Percentiles rank a stretch among this genome's conserved stretches.
phyloP scores from a whole-genome alignment of 2,797 vertebrate species.

The Anomalospiza imberbis region DNA sequence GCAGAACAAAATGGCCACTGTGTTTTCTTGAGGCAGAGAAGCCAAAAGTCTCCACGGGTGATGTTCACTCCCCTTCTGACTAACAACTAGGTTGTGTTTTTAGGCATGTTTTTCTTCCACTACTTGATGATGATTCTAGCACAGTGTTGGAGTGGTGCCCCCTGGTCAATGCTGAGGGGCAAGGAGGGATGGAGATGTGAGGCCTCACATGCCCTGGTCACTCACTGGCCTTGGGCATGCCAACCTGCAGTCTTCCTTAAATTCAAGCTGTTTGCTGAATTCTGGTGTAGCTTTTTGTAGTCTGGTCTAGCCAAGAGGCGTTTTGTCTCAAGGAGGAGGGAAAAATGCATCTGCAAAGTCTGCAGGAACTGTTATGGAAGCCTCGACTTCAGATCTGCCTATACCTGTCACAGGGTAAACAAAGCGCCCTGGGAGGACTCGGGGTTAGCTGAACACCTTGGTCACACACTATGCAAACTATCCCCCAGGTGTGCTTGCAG shows the following conservation, averaged over 20 bases:
- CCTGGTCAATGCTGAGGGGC: not conserved
- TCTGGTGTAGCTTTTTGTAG: conserved; percentile 64
- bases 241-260: conserved; percentile 40
- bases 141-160: not conserved
- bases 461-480: conserved; percentile 89
- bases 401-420: conserved; percentile 90
- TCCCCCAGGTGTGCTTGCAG: conserved; percentile 89
- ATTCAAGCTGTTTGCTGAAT: conserved; percentile 53
- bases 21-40: not conserved
- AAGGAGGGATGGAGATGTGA: not conserved
- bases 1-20: not conserved
- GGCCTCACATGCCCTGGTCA: conserved; percentile 24
- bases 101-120: not conserved
- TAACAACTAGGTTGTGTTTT: not conserved
- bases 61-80: not conserved
- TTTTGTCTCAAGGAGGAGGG: conserved; percentile 50
- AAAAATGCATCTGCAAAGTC: conserved; percentile 81
- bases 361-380: conserved; percentile 84
- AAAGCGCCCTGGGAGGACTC: conserved; percentile 79
- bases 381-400: conserved; percentile 82
- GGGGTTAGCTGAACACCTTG: conserved; percentile 76
- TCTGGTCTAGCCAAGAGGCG: conserved; percentile 58
- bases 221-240: conserved; percentile 1
- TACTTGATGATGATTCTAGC: not conserved
- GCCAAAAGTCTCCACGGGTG: not conserved